Evolutionary conservation across 2,888 invertebrate genomes (phyloP), one percentile per base, ranked within the genome.

Genomic region (Carabus problematicus): DNA sequence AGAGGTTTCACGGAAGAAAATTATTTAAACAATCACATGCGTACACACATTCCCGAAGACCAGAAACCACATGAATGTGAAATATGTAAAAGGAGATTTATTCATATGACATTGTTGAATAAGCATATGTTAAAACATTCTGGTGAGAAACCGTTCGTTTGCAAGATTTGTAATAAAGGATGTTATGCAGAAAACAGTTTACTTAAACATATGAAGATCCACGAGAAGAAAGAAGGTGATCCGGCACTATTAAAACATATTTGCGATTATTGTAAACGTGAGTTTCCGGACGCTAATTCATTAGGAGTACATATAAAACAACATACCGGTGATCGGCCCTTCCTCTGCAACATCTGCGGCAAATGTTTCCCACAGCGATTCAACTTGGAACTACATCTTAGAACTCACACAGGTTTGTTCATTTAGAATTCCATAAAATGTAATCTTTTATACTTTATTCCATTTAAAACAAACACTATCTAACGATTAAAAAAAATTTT

Each of bases 11-110:
- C 82, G 0, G 82, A 82, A 75, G 82, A 82, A 73, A 82, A 82
- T 72, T 82, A 82, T 72, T 73, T 82, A 54, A 82, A 82, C 70
- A 82, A 82, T 74, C 82, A 82, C 70, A 82, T 82, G 82, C 75
- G 79, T 8, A 79, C 80, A 11, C 80, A 80, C 67, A 77, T 80
- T 66, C 82, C 82, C 3, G 82, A 82, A 41, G 82, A 82, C 52
- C 80, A 82, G 67, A 85, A 84, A 72, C 83, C 83, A 0, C 83
- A 83, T 72, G 81, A 81, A 70, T 85, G 84, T 72, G 76, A 79
- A 62, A 76, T 82, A 11, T 85, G 84, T 72, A 79, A 81, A 61
- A 82, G 82, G 73, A 76, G 82, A 4, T 84, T 84, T 75, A 81
- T 84, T 14, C 84, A 84, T 70, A 77, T 78, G 42, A 82, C 83